Conservation (phyloP, 1,140 invertebrate species). For the Muscidifurax raptorellus region DNA sequence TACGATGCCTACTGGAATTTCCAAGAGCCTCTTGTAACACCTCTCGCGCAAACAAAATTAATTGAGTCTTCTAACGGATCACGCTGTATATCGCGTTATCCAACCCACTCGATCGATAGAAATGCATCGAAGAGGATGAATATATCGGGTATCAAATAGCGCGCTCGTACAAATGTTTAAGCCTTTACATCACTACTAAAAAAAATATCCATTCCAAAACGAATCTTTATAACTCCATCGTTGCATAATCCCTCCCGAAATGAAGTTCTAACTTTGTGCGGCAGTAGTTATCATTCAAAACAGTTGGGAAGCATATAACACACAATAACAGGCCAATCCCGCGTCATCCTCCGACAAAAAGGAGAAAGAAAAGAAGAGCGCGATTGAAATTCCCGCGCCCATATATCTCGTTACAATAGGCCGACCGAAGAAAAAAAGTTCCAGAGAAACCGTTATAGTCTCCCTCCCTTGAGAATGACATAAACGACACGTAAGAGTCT, state of each 20-base stretch:
- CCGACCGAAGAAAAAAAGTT: not conserved
- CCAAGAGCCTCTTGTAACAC: not conserved
- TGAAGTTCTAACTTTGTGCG: no score
- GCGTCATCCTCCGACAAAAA: no score
- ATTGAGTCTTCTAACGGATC: slow-evolving; percentile 1
- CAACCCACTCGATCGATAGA: not conserved
- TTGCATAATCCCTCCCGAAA: no score
- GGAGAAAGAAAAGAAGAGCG: not conserved
- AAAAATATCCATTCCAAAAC: no score
- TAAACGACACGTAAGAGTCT: slow-evolving; percentile 43
- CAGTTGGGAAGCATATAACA: no score
- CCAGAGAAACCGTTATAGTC: not conserved
- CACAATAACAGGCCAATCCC: no score
- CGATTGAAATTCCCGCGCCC: not conserved
- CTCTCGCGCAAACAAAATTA: not conserved
- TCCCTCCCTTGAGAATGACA: slow-evolving; percentile 13
- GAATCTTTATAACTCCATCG: no score
- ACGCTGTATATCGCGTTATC: not conserved
- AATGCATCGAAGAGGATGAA: not conserved
- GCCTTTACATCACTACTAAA: not conserved
- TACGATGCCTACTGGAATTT: not conserved
- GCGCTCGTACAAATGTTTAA: not conserved
- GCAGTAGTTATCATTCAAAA: no score
- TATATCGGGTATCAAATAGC: not conserved
- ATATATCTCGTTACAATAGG: not conserved